Percentiles rank a stretch among this genome's conserved stretches.
phyloP scores from a whole-genome alignment of 2,797 vertebrate genomes.

The Chiloscyllium punctatum region DNA sequence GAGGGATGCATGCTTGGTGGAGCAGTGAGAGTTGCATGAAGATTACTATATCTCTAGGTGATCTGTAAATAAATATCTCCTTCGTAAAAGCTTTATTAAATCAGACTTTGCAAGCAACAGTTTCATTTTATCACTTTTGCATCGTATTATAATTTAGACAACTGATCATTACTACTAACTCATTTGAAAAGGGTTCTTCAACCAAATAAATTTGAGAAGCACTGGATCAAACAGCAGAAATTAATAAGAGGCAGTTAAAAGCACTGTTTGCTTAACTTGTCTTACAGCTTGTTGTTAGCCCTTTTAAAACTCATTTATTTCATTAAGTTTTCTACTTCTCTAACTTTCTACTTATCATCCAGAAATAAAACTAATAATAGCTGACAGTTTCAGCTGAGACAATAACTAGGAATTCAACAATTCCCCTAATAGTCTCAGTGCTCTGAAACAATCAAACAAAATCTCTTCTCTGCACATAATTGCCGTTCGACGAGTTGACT shows the following conservation, averaged over 20 bases:
- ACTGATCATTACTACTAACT: neutral
- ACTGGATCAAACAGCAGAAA: neutral
- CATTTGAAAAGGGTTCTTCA: neutral
- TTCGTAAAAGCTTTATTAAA: neutral
- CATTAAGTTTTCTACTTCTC: neutral
- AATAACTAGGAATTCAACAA: neutral
- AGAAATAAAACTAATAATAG: neutral
- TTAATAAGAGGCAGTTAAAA: neutral
- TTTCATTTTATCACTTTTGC: neutral
- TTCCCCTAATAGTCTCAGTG: neutral
- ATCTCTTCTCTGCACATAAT: neutral
- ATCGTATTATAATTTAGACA: neutral
- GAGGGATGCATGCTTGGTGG: neutral
- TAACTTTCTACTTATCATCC: no score
- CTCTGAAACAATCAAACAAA: neutral
- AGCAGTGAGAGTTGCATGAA: neutral
- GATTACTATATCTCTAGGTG: neutral
- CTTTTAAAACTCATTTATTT: constrained; percentile 25
- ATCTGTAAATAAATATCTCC: neutral
- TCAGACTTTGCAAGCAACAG: neutral
- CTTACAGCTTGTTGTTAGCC: neutral
- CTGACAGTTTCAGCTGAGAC: neutral
- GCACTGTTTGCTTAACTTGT: neutral
- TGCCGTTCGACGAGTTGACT: neutral
- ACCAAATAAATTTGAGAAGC: neutral